phyloP scores from a whole-genome alignment of 2,888 invertebrate genomes.

The Epicampocera succincta region DNA sequence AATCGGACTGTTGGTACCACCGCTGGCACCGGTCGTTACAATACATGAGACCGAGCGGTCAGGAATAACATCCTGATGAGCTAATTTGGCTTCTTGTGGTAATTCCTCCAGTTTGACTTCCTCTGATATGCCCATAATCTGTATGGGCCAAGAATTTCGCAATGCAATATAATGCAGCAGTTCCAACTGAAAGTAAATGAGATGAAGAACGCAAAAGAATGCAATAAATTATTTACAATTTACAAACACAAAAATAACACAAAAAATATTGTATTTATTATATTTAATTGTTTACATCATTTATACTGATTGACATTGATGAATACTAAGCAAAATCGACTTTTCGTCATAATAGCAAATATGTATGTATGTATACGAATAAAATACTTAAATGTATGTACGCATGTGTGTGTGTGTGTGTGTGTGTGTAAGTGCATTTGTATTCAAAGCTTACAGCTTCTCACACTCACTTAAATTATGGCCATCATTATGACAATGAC shows the following conservation, averaged over 20 bases:
- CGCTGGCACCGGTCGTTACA: constrained; percentile 77
- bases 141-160: constrained; percentile 67
- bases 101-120: constrained; percentile 82
- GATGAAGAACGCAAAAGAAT: constrained; percentile 33
- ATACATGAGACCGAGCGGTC: constrained; percentile 82
- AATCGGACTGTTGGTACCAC: constrained; percentile 82
- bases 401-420: neutral
- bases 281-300: constrained; percentile 63
- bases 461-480: constrained; percentile 11
- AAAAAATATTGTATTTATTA: constrained; percentile 39
- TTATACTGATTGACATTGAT: constrained; percentile 62
- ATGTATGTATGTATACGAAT: neutral
- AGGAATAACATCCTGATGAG: constrained; percentile 80
- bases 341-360: neutral
- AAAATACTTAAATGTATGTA: neutral
- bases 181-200: constrained; percentile 58
- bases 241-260: neutral
- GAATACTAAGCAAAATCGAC: constrained; percentile 54
- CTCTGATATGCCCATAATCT: constrained; percentile 83
- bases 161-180: constrained; percentile 55
- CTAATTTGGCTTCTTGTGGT: constrained; percentile 81
- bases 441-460: constrained; percentile 27
- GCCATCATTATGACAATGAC: constrained; percentile 31
- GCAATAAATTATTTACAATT: constrained; percentile 59
- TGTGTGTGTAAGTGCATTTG: constrained; percentile 4